A percentile compares a stretch with the other conserved stretches of the same genome.
These are phyloP conservation scores for Galeopterus variegatus DNA, from an alignment of 2,113 vertebrate genomes.

Conservation along the genomic window DNA sequence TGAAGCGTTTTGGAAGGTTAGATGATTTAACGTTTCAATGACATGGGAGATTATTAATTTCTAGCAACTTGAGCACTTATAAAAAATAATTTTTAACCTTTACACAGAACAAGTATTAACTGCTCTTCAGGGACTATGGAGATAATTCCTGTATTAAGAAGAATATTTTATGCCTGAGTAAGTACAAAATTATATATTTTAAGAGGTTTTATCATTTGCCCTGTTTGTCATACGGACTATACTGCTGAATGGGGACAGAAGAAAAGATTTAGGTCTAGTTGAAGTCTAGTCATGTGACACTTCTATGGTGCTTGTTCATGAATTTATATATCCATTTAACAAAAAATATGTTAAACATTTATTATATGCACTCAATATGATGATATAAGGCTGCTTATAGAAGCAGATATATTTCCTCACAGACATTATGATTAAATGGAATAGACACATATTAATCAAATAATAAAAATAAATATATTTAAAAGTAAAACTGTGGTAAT, in stretches of 20 bases:
- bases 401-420: not conserved
- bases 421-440: not conserved
- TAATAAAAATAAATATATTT: not conserved
- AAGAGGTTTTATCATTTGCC: constrained; percentile 13
- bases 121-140: constrained; percentile 60
- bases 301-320: not conserved
- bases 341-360: not conserved
- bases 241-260: not conserved
- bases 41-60: constrained; percentile 83
- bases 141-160: constrained; percentile 67
- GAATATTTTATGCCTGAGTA: constrained; percentile 50
- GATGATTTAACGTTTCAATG: constrained; percentile 83
- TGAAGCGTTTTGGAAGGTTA: constrained; percentile 80
- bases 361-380: not conserved
- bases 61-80: constrained; percentile 57
- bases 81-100: constrained; percentile 82
- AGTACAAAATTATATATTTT: constrained; percentile 34
- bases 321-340: not conserved
- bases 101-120: constrained; percentile 74
- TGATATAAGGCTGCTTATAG: not conserved
- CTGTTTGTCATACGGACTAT: not conserved
- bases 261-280: not conserved
- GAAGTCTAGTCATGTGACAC: not conserved
- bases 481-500: not conserved
- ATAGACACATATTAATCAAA: not conserved